Conservation (phyloP, 2,888 invertebrate species). For the Linnaemya tessellans region DNA sequence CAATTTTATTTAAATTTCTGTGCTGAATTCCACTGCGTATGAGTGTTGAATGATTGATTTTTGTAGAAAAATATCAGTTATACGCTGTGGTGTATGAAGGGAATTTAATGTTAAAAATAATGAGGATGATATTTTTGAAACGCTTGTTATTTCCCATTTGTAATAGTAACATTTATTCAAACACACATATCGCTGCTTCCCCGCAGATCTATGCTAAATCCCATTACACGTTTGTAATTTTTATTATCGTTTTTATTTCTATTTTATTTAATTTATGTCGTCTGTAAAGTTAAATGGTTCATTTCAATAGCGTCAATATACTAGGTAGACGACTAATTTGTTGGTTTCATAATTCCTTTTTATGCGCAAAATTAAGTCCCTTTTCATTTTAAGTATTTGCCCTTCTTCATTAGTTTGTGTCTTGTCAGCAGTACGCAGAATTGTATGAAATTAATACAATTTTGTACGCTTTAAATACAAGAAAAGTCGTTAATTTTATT, state of each 20-base stretch:
- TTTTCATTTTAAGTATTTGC: constrained; percentile 1
- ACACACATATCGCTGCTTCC: too few relatives aligned
- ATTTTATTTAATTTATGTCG: too few relatives aligned
- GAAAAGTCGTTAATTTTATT: constrained; percentile 20
- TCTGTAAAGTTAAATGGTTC: too few relatives aligned
- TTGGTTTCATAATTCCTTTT: constrained; percentile 37
- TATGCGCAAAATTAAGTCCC: constrained; percentile 3
- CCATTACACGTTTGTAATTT: too few relatives aligned
- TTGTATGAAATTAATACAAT: constrained; percentile 33
- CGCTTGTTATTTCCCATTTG: background rate
- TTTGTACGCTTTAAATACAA: constrained; percentile 2
- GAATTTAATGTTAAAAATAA: background rate
- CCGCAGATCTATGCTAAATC: too few relatives aligned
- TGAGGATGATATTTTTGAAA: background rate
- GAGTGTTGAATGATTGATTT: constrained; percentile 40
- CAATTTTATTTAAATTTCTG: background rate
- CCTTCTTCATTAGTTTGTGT: background rate
- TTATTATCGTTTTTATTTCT: too few relatives aligned
- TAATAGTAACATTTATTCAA: too few relatives aligned
- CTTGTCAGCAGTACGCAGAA: constrained; percentile 29
- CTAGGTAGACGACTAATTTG: constrained; percentile 8
- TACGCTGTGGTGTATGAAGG: constrained; percentile 13
- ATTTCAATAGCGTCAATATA: too few relatives aligned
- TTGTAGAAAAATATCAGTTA: constrained; percentile 49
- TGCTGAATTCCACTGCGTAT: constrained; percentile 47